Evolutionary conservation across 2,888 invertebrate species (phyloP).

Genomic region (Pomacea canaliculata): DNA sequence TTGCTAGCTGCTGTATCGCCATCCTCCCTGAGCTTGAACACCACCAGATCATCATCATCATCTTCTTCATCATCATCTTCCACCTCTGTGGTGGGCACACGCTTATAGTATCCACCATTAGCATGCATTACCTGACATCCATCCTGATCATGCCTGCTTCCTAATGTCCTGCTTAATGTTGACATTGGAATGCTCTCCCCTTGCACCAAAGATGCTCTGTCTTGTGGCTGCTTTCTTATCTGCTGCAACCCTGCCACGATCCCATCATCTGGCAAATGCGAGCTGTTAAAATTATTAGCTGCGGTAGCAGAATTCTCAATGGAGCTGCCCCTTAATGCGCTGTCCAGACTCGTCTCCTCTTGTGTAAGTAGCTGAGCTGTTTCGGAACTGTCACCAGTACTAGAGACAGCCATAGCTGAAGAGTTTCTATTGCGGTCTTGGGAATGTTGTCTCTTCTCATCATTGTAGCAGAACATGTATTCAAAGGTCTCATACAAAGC

Average conservation of each 20-base stretch:
- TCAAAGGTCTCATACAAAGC: slow-evolving; percentile 64
- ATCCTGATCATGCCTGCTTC: not conserved
- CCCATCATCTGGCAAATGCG: slow-evolving; percentile 7
- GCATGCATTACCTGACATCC: not conserved
- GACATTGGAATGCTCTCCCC: slow-evolving; percentile 21
- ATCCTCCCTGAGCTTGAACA: not conserved
- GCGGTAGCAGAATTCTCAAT: too few species aligned
- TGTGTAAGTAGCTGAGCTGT: slow-evolving; percentile 6
- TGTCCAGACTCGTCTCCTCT: not conserved
- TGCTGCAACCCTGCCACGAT: slow-evolving; percentile 7
- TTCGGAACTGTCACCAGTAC: not conserved
- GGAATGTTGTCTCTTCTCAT: slow-evolving; percentile 60
- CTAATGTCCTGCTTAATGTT: not conserved
- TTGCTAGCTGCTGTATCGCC: not conserved
- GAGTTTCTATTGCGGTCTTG: slow-evolving; percentile 31
- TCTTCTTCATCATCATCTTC: too few species aligned
- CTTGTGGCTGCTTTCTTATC: not conserved
- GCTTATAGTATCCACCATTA: not conserved
- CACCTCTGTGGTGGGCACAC: not conserved
- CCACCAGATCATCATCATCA: too few species aligned
- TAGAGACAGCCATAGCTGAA: slow-evolving; percentile 19
- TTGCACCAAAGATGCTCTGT: not conserved
- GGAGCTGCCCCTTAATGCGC: not conserved
- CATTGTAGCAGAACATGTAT: slow-evolving; percentile 62
- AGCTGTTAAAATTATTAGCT: too few species aligned